A percentile compares a stretch with the other conserved stretches of the same genome.
These are phyloP conservation scores for Silvanus unidentatus DNA, from an alignment of 2,888 invertebrate species.

Conservation along the genomic window DNA sequence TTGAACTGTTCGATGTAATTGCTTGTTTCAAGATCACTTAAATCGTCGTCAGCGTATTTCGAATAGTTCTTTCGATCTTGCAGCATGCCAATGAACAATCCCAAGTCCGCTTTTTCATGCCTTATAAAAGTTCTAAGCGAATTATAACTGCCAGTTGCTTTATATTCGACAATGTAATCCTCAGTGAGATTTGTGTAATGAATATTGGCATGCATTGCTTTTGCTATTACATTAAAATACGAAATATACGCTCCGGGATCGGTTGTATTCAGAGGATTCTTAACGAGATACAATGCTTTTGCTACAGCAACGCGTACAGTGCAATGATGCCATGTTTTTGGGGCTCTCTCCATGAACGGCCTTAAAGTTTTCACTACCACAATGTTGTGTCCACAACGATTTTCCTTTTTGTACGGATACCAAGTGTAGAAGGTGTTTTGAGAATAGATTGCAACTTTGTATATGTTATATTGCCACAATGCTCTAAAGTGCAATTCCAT, in stretches of 20 bases:
- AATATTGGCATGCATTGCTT: background rate
- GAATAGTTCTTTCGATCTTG: too few species aligned
- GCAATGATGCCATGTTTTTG: conserved; percentile 2
- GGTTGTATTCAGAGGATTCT: conserved; percentile 2
- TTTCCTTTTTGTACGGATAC: background rate
- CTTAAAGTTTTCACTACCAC: too few species aligned
- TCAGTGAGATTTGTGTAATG: background rate
- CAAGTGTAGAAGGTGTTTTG: too few species aligned
- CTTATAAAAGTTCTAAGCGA: background rate
- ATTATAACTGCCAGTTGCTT: background rate
- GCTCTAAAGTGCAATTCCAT: too few species aligned
- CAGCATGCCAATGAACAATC: too few species aligned
- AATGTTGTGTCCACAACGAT: conserved; percentile 1
- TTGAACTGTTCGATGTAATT: too few species aligned
- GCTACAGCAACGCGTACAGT: background rate
- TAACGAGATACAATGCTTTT: background rate
- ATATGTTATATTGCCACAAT: too few species aligned
- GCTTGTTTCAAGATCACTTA: too few species aligned
- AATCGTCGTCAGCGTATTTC: too few species aligned
- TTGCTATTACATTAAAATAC: background rate
- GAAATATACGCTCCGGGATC: conserved; percentile 6
- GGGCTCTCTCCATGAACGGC: background rate
- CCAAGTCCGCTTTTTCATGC: background rate
- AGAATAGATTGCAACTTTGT: too few species aligned
- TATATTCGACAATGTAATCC: conserved; percentile 1